Evolutionary conservation across 2,797 vertebrate genomes (phyloP).

Genomic region (Notamacropus eugenii): DNA sequence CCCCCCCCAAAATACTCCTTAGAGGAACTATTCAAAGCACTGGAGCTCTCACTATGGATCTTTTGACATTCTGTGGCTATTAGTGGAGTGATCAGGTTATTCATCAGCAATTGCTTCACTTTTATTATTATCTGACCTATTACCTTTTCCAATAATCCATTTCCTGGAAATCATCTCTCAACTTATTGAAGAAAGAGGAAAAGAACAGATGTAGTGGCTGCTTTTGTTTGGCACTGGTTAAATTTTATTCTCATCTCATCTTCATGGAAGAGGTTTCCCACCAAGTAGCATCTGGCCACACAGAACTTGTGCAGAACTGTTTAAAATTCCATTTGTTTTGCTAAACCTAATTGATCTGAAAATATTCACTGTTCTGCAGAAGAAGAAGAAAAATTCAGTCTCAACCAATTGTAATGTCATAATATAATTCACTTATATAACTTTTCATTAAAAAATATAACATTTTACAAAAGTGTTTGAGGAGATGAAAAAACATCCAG

Average conservation of each 20-base stretch:
- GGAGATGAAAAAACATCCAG: not conserved
- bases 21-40: not conserved
- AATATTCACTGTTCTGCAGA: not conserved
- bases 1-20: not conserved
- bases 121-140: not conserved
- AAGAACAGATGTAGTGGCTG: not conserved
- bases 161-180: not conserved
- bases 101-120: not conserved
- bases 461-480: not conserved
- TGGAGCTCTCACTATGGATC: not conserved
- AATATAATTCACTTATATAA: not conserved
- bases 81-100: not conserved
- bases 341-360: not conserved
- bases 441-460: not conserved
- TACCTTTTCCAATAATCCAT: not conserved
- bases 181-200: not conserved
- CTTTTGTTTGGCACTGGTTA: not conserved
- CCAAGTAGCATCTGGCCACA: not conserved
- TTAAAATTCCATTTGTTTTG: not conserved
- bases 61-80: not conserved
- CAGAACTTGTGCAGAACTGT: not conserved
- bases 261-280: not conserved
- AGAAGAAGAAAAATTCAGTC: not conserved
- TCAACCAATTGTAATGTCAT: not conserved
- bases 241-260: not conserved